A percentile compares a stretch with the other conserved stretches of the same genome.
phyloP scores from a whole-genome alignment of 2,888 invertebrate species.

The Hypsopygia costalis region DNA sequence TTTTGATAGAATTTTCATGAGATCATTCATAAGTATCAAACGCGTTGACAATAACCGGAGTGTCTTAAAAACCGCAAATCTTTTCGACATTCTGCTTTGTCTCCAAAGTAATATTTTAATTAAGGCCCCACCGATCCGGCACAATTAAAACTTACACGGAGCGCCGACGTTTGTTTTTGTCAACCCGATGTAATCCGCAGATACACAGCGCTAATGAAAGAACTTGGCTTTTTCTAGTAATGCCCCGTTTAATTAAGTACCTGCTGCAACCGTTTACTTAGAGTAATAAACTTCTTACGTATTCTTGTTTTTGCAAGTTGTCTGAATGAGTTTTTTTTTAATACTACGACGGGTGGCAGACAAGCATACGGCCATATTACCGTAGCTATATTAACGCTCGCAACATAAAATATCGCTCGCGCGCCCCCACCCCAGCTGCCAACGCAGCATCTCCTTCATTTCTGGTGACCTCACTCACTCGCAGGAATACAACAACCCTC shows the following conservation, averaged over 20 bases:
- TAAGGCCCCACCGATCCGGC: conserved; percentile 38
- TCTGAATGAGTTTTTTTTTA: too few species aligned
- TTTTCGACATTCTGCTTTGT: conserved; percentile 55
- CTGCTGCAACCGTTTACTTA: neutral
- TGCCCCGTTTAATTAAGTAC: conserved; percentile 9
- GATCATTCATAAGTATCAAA: too few species aligned
- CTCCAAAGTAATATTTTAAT: conserved; percentile 67
- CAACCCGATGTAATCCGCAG: conserved; percentile 42
- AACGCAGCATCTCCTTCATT: too few species aligned
- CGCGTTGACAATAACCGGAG: neutral
- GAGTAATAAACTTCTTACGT: neutral
- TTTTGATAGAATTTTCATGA: too few species aligned
- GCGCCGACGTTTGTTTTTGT: conserved; percentile 56
- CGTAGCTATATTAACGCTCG: too few species aligned
- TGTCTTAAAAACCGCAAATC: conserved; percentile 44
- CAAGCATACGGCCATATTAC: too few species aligned
- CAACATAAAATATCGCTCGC: too few species aligned
- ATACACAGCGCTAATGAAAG: conserved; percentile 45
- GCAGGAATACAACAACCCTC: too few species aligned
- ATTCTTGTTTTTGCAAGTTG: neutral
- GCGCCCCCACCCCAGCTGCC: too few species aligned
- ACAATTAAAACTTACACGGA: conserved; percentile 65
- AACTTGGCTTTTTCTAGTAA: conserved; percentile 18
- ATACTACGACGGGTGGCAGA: too few species aligned
- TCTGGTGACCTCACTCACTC: too few species aligned